These are phyloP conservation scores for Trimorus sp. DNA, from an alignment of 2,888 invertebrate species.

Conservation along the genomic window DNA sequence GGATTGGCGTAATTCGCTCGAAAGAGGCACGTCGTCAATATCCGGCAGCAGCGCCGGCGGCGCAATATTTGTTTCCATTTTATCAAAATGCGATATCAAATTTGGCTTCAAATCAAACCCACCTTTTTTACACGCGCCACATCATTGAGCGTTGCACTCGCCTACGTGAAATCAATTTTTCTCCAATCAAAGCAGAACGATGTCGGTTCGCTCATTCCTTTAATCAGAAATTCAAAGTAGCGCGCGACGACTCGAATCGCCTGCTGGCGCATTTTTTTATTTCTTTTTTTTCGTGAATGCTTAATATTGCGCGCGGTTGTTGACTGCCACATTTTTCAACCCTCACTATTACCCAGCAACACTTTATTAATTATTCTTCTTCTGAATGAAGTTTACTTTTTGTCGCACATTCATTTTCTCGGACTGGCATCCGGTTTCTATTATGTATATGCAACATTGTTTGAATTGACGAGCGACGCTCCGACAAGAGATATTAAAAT, in stretches of 20 bases:
- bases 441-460: conserved; percentile 27
- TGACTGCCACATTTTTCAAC: conserved; percentile 7
- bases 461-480: conserved; percentile 29
- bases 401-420: conserved; percentile 31
- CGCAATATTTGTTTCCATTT: conserved; percentile 33
- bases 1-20: conserved; percentile 26
- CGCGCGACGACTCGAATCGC: background rate
- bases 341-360: background rate
- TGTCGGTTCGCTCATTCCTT: background rate
- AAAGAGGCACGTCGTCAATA: conserved; percentile 36
- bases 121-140: conserved; percentile 7
- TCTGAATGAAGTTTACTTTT: conserved; percentile 32
- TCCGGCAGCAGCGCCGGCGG: conserved; percentile 5
- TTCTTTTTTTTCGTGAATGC: conserved; percentile 3
- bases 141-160: background rate
- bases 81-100: conserved; percentile 34
- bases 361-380: conserved; percentile 44
- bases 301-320: background rate
- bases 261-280: background rate
- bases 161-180: background rate
- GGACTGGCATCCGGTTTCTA: conserved; percentile 31
- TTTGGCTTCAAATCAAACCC: conserved; percentile 27
- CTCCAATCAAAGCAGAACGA: conserved; percentile 5
- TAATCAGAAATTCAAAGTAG: conserved; percentile 4
- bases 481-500: conserved; percentile 41